phyloP scores from a whole-genome alignment of 2,888 invertebrate genomes.

The Nymphalis urticae region DNA sequence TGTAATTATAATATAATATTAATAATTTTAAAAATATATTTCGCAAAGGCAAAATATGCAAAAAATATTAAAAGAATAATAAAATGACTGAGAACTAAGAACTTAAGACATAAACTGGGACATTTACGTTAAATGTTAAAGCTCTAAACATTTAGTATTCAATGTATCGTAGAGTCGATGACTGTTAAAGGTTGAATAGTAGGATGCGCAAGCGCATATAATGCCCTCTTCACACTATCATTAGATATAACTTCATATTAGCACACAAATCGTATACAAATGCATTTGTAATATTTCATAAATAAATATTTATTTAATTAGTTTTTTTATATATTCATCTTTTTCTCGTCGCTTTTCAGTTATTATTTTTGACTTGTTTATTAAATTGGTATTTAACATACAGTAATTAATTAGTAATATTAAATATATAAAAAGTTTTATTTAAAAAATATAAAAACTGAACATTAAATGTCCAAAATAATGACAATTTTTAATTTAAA shows the following conservation, averaged over 20 bases:
- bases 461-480: background rate
- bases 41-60: too few species aligned
- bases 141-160: conserved; percentile 37
- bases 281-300: too few species aligned
- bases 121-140: conserved; percentile 33
- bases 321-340: too few species aligned
- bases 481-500: background rate
- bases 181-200: conserved; percentile 40
- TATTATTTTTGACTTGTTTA: too few species aligned
- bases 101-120: conserved; percentile 11
- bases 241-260: background rate
- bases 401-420: too few species aligned
- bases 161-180: conserved; percentile 29
- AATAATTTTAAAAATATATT: background rate
- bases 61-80: background rate
- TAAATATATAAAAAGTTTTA: too few species aligned
- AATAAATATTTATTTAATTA: too few species aligned
- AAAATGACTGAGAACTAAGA: conserved; percentile 3
- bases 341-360: too few species aligned
- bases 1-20: background rate
- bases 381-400: too few species aligned
- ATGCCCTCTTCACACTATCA: conserved; percentile 11
- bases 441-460: background rate
- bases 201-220: conserved; percentile 23
- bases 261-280: too few species aligned